Evolutionary conservation across 2,113 vertebrate genomes (phyloP).

Genomic region (Labrus mixtus): DNA sequence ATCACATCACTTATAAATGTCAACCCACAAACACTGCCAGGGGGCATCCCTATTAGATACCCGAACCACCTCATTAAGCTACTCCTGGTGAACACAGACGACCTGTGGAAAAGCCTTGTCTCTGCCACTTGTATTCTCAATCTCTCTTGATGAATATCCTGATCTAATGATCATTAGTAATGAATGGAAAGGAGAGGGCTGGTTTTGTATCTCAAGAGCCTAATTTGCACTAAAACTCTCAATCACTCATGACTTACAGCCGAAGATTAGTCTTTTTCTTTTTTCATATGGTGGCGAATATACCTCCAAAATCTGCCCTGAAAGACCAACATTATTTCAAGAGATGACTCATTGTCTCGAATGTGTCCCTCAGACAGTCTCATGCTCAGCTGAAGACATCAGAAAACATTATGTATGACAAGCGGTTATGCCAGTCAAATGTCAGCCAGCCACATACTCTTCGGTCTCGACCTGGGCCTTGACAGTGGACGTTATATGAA

Average conservation of each 20-base stretch:
- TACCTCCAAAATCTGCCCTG: no score
- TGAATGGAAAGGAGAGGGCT: slow-evolving; percentile 9
- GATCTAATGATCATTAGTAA: neutral
- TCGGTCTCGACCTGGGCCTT: neutral
- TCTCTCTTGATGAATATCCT: neutral
- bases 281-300: neutral
- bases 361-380: neutral
- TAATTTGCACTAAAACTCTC: slow-evolving; percentile 12
- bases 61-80: neutral
- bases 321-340: slow-evolving; percentile 8
- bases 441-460: slow-evolving; percentile 14
- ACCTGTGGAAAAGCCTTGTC: neutral
- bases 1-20: neutral
- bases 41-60: neutral
- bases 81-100: neutral
- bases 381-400: neutral
- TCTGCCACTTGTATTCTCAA: neutral
- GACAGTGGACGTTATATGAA: neutral
- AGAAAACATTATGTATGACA: neutral
- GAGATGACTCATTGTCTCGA: neutral
- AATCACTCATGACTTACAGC: neutral
- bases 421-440: neutral
- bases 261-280: neutral
- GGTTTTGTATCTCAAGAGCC: slow-evolving; percentile 7
- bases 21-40: neutral